These are phyloP conservation scores for Rousettus madagascariensis DNA, from an alignment of 2,797 vertebrate genomes.

Conservation along the genomic window DNA sequence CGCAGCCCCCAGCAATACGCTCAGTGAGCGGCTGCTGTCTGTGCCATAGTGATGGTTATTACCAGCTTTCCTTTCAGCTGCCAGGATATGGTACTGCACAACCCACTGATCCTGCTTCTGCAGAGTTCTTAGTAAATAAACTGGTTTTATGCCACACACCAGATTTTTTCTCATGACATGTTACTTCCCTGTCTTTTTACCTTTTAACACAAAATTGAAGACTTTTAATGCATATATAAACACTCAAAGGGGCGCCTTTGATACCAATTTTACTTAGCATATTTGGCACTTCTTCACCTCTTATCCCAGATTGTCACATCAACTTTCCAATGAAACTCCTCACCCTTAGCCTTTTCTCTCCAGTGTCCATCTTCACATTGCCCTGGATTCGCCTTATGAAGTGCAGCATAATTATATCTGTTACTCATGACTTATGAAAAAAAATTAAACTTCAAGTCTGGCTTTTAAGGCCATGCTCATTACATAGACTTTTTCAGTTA, in stretches of 20 bases:
- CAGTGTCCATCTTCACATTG: background rate
- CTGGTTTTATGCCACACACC: constrained; percentile 11
- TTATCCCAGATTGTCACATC: background rate
- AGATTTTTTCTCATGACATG: background rate
- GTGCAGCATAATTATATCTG: background rate
- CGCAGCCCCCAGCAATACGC: background rate
- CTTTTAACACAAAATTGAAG: background rate
- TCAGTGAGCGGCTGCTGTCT: background rate
- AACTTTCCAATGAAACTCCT: background rate
- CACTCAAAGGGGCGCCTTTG: background rate
- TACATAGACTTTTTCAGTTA: background rate
- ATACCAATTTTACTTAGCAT: background rate
- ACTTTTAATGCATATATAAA: constrained; percentile 24
- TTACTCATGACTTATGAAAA: background rate
- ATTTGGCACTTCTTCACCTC: background rate
- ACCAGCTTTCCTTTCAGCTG: constrained; percentile 40
- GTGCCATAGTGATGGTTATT: constrained; percentile 28
- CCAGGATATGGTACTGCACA: background rate
- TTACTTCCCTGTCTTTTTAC: background rate
- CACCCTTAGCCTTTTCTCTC: background rate
- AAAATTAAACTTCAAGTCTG: background rate
- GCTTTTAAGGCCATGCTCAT: background rate
- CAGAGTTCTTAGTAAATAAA: constrained; percentile 53
- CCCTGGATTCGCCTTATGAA: background rate
- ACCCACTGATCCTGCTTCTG: background rate